Base-by-base conservation (phyloP, 2,113 vertebrate species). In the Urocynchramus pylzowi region DNA sequence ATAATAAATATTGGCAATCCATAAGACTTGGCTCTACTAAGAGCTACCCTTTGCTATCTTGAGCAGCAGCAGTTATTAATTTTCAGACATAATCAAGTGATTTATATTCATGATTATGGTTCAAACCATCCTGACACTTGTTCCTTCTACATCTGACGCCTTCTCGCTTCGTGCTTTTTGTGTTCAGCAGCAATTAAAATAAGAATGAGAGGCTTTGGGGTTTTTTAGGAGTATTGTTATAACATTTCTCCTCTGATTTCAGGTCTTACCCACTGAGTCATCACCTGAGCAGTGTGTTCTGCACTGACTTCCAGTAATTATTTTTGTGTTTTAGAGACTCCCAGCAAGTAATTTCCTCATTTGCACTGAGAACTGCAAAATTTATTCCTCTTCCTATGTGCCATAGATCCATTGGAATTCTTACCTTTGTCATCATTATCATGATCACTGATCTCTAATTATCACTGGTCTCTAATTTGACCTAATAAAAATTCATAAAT, bases 31-130 rank as follows among this genome's bases (percentile, higher is more conserved):
- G 61, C 21, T 76, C 61, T 60, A 7, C 57, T 35, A 67, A 63
- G 74, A 85, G 56, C 19, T 70, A 21, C 61, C 22, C 37, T 75
- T 84, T 92, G 7, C 53, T 87, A 10, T 70, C 57, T 68, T 68
- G 70, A 92, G 77, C 53, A 80, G 70, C 33, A 85, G 44, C 54
- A 89, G 56, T 87, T 87, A 85, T 81, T 93, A 89, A 93, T 91
- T 93, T 84, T 33, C 37, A 83, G 67, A 20, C 49, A 76, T 52
- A 75, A 85, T 63, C 30, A n/a, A 83, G 71, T 76, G 44, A 86
- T 94, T 96, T 84, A 84, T 83, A 86, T 60, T 85, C n/a, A 73
- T 80, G 67, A 77, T 90, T 86, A 86, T 7, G 13, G 50, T 91
- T 94, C 86, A 92, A 80, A 73, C 41, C 35, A 28, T 49, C 30